Evolutionary conservation across 2,113 vertebrate species (phyloP).

Genomic region (Onychostoma macrolepis): DNA sequence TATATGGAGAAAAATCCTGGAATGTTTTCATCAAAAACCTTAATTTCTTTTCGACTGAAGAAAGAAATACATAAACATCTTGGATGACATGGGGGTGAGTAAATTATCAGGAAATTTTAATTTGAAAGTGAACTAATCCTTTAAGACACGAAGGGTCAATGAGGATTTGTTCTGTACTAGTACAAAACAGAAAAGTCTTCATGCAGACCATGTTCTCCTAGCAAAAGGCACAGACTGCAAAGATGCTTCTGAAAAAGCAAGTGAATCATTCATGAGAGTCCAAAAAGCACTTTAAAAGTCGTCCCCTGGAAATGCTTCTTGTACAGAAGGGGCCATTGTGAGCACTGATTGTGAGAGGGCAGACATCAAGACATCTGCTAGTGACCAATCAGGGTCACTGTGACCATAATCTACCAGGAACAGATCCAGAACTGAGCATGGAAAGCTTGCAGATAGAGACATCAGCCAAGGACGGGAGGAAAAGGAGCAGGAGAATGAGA

Average conservation of each 20-base stretch:
- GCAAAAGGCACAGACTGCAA: background rate
- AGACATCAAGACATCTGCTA: slow-evolving; percentile 20
- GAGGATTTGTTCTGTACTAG: background rate
- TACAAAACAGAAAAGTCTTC: background rate
- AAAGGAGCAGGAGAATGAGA: background rate
- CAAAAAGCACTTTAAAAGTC: background rate
- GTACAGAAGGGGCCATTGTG: slow-evolving; percentile 19
- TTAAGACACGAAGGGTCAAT: background rate
- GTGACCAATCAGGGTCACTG: background rate
- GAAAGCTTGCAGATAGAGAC: background rate
- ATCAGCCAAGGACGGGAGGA: background rate
- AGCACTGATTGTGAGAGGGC: background rate
- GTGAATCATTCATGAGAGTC: slow-evolving; percentile 23
- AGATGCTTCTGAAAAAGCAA: slow-evolving; percentile 17
- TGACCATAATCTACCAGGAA: slow-evolving; percentile 16
- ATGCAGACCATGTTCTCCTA: background rate
- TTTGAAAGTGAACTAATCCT: too few species aligned
- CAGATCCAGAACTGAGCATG: slow-evolving; percentile 10
- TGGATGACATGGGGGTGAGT: too few species aligned
- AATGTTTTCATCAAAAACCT: too few species aligned
- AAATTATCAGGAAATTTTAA: too few species aligned
- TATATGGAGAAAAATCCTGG: too few species aligned
- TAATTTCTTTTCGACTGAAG: too few species aligned
- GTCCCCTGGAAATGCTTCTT: background rate
- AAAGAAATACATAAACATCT: too few species aligned